phyloP scores from a whole-genome alignment of 2,888 invertebrate species.

The Erebia aethiops region DNA sequence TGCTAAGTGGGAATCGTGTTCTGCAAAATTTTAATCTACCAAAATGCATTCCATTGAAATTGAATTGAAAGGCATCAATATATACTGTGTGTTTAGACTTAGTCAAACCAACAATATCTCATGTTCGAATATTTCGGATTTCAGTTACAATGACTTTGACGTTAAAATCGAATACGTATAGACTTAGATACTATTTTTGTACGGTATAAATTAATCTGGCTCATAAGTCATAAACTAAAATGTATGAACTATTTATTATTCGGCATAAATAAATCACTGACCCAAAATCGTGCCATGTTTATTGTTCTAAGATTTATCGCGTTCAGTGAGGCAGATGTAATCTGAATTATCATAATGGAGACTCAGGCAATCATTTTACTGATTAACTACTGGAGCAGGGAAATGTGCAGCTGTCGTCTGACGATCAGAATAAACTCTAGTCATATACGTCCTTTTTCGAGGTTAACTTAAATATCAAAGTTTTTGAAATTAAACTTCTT shows the following conservation, averaged over 20 bases:
- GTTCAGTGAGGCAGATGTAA: conserved; percentile 7
- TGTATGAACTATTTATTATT: too few species aligned
- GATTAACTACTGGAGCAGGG: conserved; percentile 6
- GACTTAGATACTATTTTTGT: too few species aligned
- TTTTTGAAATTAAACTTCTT: too few species aligned
- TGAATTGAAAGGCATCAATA: not conserved
- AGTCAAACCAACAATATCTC: not conserved
- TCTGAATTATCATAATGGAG: conserved; percentile 10
- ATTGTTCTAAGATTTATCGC: conserved; percentile 16
- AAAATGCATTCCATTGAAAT: not conserved
- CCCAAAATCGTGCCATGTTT: conserved; percentile 16
- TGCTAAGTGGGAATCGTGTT: not conserved
- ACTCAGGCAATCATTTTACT: conserved; percentile 9
- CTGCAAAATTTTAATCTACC: not conserved
- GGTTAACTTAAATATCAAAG: too few species aligned
- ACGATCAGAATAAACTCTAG: not conserved
- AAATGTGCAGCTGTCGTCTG: not conserved
- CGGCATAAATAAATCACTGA: conserved; percentile 4
- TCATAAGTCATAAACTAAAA: too few species aligned
- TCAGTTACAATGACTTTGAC: not conserved
- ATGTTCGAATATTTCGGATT: not conserved
- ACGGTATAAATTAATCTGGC: too few species aligned
- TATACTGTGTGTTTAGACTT: not conserved
- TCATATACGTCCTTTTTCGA: not conserved
- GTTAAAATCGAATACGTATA: not conserved